phyloP scores from a whole-genome alignment of 2,888 invertebrate genomes.

The Hetaerina titia region DNA sequence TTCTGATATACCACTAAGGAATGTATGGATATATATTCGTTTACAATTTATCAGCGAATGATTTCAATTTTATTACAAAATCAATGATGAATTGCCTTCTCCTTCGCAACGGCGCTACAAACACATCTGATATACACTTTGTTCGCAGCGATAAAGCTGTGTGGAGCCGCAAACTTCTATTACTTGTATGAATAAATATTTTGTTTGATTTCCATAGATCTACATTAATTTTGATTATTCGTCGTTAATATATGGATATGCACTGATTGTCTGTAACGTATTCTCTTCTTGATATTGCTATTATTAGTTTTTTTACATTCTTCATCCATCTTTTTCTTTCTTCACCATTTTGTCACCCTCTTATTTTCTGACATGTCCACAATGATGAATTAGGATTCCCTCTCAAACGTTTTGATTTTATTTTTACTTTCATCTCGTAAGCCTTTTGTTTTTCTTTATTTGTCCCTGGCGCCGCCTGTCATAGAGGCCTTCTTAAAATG shows the following conservation, averaged over 20 bases:
- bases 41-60: too few species aligned
- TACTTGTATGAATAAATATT: not conserved
- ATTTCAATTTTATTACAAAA: too few species aligned
- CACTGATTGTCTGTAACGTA: not conserved
- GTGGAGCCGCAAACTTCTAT: not conserved
- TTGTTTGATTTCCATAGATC: too few species aligned
- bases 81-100: too few species aligned
- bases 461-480: not conserved
- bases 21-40: too few species aligned
- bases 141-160: too few species aligned
- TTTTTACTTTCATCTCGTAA: not conserved
- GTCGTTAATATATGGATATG: not conserved
- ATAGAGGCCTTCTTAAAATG: constrained; percentile 7
- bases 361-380: constrained; percentile 27
- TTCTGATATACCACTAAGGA: too few species aligned
- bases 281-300: not conserved
- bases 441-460: not conserved
- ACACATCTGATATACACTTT: too few species aligned
- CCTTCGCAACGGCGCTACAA: too few species aligned
- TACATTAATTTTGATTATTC: not conserved
- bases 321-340: not conserved
- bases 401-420: not conserved
- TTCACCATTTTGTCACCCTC: constrained; percentile 27
- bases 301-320: not conserved
- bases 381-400: constrained; percentile 15